Evolutionary conservation across 1,140 invertebrate genomes (phyloP), one percentile per base, ranked within the genome.

Genomic region (Cardiocondyla obscurior): DNA sequence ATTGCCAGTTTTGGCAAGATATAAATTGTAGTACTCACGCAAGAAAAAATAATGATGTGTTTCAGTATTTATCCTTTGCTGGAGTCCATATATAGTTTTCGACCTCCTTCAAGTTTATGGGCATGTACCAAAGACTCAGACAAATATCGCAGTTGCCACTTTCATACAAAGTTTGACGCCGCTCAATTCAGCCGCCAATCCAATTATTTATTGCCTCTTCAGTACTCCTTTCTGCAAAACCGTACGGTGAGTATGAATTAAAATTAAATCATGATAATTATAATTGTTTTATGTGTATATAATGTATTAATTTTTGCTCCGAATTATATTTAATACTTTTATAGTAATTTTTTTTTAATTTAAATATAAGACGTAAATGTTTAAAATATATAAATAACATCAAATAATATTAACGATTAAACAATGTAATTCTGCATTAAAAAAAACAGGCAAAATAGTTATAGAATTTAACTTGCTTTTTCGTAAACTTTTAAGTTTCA

Each of bases 1-100:
- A 58, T 58, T 30, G 0, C 8, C 3, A 39, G 25, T 33, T 16
- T 0, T 10, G 0, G 2, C 30, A 3, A 49, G n/a, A 60, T 4
- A 69, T 22, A 70, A 30, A 33, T 49, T 49, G 14, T n/a, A 28
- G 14, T 25, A 58, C 30, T 73, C 30, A 51, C 16, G 7, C 28
- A 60, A 46, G n/a, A n/a, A 7, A 58, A 42, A 42, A 28, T 25
- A 3, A 46, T 85, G 55, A 7, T 86, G 85, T 90, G 81, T 95
- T 95, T 16, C 95, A 99, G 98, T 98, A 16, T 99, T 99, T 93
- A 97, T 99, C 67, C 91, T 99, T 3, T 99, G 98, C 94, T 99
- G 98, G 98, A 98, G 97, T 86, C 98, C 98, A 0, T 99, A 98
- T 92, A 98, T 99, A 91, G 95, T 99, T 44, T 99, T 98, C 93